A percentile compares a stretch with the other conserved stretches of the same genome.
Evolutionary conservation across 2,113 vertebrate genomes (phyloP).

Genomic region (Platanista minor): DNA sequence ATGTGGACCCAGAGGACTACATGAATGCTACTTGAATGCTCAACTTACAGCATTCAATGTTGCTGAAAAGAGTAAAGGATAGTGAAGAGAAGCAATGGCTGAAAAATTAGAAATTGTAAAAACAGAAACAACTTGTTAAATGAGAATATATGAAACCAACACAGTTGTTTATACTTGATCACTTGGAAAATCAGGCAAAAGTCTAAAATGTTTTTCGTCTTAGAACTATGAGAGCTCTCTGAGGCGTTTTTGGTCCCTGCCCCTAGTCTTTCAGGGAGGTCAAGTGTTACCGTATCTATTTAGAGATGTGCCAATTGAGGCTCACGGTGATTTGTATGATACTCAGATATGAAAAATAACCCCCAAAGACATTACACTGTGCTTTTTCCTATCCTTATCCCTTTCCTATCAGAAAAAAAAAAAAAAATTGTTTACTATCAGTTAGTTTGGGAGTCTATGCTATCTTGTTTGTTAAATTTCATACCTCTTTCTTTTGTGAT

Average conservation of each 20-base stretch:
- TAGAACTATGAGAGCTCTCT: neutral
- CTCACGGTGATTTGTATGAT: neutral
- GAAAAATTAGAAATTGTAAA: neutral
- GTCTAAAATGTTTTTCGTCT: neutral
- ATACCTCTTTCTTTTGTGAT: too few species aligned
- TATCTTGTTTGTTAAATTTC: too few species aligned
- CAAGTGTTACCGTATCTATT: neutral
- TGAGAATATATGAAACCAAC: neutral
- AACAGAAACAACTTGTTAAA: neutral
- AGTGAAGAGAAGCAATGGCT: neutral
- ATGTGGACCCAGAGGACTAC: neutral
- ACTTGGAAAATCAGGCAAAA: neutral
- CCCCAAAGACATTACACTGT: too few species aligned
- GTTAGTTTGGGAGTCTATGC: too few species aligned
- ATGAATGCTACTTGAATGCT: too few species aligned
- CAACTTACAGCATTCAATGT: neutral
- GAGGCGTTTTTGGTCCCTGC: neutral
- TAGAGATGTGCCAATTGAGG: neutral
- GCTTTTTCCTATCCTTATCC: too few species aligned
- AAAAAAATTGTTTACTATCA: too few species aligned
- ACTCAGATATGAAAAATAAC: too few species aligned
- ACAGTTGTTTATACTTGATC: neutral
- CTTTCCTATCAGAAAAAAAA: too few species aligned
- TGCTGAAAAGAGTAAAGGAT: neutral
- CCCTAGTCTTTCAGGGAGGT: neutral